A percentile compares a stretch with the other conserved stretches of the same genome.
These are phyloP conservation scores for Aporophyla lueneburgensis DNA, from an alignment of 2,888 invertebrate species.

Conservation along the genomic window DNA sequence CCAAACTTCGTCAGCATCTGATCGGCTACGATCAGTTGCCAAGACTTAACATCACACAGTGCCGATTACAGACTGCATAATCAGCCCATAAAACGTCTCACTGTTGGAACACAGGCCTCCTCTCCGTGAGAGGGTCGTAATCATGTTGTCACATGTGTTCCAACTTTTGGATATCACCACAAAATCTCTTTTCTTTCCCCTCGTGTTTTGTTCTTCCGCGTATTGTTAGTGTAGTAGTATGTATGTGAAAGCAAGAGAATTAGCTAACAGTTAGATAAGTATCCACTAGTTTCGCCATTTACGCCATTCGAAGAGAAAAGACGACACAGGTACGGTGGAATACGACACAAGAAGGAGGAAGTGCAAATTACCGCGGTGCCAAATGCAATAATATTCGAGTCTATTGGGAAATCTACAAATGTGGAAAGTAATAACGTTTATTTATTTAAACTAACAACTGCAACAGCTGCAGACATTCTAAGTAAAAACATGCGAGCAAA, in stretches of 20 bases:
- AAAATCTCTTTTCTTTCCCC: background rate
- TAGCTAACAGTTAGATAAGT: background rate
- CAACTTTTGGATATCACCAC: background rate
- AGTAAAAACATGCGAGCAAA: slow-evolving; percentile 22
- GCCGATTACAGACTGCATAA: too few relatives aligned
- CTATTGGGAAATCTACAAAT: slow-evolving; percentile 45
- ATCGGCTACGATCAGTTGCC: background rate
- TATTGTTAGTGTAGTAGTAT: background rate
- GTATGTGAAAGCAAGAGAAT: too few relatives aligned
- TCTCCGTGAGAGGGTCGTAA: too few relatives aligned
- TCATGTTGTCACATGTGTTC: too few relatives aligned
- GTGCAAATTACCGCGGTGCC: slow-evolving; percentile 2
- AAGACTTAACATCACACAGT: too few relatives aligned
- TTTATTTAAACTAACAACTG: slow-evolving; percentile 15
- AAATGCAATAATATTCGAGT: slow-evolving; percentile 14
- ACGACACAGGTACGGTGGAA: background rate
- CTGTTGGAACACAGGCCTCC: too few relatives aligned
- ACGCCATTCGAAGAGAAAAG: background rate
- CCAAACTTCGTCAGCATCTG: too few relatives aligned
- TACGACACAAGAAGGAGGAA: background rate
- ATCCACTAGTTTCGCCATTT: background rate
- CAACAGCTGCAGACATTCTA: slow-evolving; percentile 9
- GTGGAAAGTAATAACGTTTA: slow-evolving; percentile 28
- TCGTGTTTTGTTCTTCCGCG: background rate
- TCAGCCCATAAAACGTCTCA: too few relatives aligned